Evolutionary conservation across 2,113 vertebrate genomes (phyloP).

Genomic region (Donacobius atricapilla): DNA sequence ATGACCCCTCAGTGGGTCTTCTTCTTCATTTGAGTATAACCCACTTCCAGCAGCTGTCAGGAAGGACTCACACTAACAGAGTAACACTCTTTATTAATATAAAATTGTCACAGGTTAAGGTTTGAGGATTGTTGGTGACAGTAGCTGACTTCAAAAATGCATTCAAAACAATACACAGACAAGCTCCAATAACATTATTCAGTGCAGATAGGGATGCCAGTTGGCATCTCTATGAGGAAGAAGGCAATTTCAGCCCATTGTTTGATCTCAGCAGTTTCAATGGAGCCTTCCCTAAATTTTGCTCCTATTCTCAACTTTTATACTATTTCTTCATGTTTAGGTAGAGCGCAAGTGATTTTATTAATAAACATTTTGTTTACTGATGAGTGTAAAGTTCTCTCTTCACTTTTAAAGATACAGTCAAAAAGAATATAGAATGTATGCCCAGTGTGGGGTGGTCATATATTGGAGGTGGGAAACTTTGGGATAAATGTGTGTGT

Average conservation of each 20-base stretch:
- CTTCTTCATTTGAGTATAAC: not conserved
- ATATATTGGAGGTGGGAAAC: not conserved
- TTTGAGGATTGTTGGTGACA: accelerated
- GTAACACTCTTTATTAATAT: not conserved
- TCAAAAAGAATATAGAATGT: not conserved
- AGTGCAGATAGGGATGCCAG: accelerated
- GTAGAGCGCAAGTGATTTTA: not conserved
- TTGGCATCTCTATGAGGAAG: no score
- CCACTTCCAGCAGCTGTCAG: not conserved
- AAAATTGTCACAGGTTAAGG: not conserved
- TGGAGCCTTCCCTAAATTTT: not conserved
- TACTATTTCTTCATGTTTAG: not conserved
- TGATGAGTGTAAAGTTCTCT: accelerated
- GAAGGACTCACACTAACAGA: not conserved
- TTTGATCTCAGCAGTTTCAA: not conserved
- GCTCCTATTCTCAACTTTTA: not conserved
- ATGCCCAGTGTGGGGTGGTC: not conserved
- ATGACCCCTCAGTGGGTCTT: not conserved
- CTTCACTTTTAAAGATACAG: not conserved
- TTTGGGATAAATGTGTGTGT: not conserved
- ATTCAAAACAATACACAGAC: not conserved
- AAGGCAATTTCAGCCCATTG: not conserved
- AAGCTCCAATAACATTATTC: not conserved
- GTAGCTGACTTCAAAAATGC: not conserved
- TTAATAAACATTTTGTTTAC: not conserved